A percentile compares a stretch with the other conserved stretches of the same genome.
These are phyloP conservation scores for Batillaria attramentaria DNA, from an alignment of 1,140 invertebrate genomes.

Conservation along the genomic window DNA sequence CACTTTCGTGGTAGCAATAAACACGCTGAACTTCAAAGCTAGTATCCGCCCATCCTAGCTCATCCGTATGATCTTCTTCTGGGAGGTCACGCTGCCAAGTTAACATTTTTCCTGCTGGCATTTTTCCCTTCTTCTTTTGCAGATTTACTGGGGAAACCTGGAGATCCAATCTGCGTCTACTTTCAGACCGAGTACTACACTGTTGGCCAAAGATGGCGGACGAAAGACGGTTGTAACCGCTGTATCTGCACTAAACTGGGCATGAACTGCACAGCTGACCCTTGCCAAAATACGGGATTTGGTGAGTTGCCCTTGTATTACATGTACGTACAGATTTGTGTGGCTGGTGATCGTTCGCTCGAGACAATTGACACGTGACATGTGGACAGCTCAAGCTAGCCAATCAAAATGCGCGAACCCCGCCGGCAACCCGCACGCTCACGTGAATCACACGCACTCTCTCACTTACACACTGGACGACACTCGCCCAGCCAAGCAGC, in stretches of 20 bases:
- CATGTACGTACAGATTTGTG: neutral
- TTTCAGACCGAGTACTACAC: constrained; percentile 2
- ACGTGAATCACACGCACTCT: no score
- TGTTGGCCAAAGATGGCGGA: constrained; percentile 34
- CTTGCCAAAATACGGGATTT: constrained; percentile 36
- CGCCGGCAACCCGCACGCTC: no score
- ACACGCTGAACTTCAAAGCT: neutral
- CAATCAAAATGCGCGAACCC: no score
- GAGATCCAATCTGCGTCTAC: constrained; percentile 36
- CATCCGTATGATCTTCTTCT: no score
- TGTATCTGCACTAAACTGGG: constrained; percentile 43
- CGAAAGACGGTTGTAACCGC: constrained; percentile 45
- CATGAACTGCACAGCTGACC: constrained; percentile 41
- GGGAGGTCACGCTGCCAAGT: no score
- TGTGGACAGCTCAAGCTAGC: no score
- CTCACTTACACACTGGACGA: no score
- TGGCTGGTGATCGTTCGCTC: neutral
- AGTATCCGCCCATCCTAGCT: neutral
- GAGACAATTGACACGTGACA: neutral
- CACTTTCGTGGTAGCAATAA: neutral
- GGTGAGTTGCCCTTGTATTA: constrained; percentile 23
- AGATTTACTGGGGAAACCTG: constrained; percentile 29
- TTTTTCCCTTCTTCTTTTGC: no score
- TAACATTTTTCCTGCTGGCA: no score
- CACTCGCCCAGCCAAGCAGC: no score